Evolutionary conservation across 30 jellyfish, hydroid and myxozoan species (phyloP), one percentile per base, ranked within the genome.

Genomic region (Phacellophora camtschatica): DNA sequence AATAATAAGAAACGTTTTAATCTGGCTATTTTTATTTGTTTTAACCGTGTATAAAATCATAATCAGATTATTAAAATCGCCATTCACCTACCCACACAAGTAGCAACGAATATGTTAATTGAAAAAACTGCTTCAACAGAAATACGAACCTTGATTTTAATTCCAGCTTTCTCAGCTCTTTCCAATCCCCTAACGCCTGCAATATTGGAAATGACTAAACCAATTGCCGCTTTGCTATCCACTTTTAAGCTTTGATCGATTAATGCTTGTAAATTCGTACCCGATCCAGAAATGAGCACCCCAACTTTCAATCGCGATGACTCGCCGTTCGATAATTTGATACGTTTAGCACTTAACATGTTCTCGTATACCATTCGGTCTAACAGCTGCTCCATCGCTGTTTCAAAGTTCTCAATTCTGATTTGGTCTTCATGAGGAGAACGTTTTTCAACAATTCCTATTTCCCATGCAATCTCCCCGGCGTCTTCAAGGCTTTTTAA

Each of bases 211-310:
- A 92, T 61, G 11, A 92, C 98, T 27, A 92, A 34, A 2, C 83
- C 92, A 20, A 92, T 92, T 55, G 78, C 88, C 4, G 98, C 96
- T 4, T 32, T 19, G 33, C 98, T 85, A 3, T 65, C 79, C 0
- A 61, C 80, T 19, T 72, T 84, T 45, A 85, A 13, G 43, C 94
- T 72, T 50, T 77, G 92, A 57, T 92, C 96, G n/a, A 92, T 84
- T 49, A 92, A 77, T n/a, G 98, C 96, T 64, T 92, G 98, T 4
- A 92, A 86, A 53, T 92, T 92, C 72, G 98, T 92, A 22, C 98
- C 98, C 19, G 95, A 77, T 7, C 98, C 98, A 42, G 98, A 92
- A 27, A 92, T 92, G 75, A 92, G 48, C 58, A 85, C 96, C 4
- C 95, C 98, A 23, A 92, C 96, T 12, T 66, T 87, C 92, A 84